A percentile compares a stretch with the other conserved stretches of the same genome.
These are phyloP conservation scores for Callorhinus ursinus DNA, from an alignment of 2,113 vertebrate genomes.

Conservation along the genomic window DNA sequence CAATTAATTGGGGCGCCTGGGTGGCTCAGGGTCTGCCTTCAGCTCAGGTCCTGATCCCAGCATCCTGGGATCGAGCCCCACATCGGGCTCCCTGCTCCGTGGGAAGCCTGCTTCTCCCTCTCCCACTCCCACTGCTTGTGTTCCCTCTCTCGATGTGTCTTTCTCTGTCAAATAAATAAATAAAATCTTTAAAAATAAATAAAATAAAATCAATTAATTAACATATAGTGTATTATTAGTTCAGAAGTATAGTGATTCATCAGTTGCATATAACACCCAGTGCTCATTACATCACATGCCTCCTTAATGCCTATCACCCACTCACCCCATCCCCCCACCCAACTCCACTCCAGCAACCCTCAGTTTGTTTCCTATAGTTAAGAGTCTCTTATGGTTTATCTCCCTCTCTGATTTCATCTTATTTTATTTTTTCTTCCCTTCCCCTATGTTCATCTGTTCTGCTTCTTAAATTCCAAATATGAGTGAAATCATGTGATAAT, in stretches of 20 bases:
- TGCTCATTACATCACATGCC: background rate
- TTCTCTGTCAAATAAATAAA: too few species aligned
- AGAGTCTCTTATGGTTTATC: background rate
- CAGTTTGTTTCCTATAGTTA: background rate
- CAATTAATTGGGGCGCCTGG: background rate
- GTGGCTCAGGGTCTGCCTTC: too few species aligned
- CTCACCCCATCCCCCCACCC: background rate
- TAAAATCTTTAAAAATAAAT: too few species aligned
- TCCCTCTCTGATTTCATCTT: background rate
- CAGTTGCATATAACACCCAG: background rate
- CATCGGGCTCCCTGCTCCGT: too few species aligned
- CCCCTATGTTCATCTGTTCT: background rate
- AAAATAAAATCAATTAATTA: background rate
- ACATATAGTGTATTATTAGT: background rate
- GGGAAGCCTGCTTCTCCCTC: too few species aligned
- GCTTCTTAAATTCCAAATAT: background rate
- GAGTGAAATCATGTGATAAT: background rate
- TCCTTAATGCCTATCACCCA: background rate
- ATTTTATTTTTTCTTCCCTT: background rate
- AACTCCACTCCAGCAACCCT: background rate
- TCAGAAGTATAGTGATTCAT: background rate
- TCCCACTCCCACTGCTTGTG: too few species aligned
- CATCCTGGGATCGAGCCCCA: too few species aligned
- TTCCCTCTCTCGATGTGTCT: too few species aligned
- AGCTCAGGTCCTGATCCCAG: too few species aligned